phyloP scores from a whole-genome alignment of 2,113 vertebrate genomes.

The Burhinus oedicnemus region DNA sequence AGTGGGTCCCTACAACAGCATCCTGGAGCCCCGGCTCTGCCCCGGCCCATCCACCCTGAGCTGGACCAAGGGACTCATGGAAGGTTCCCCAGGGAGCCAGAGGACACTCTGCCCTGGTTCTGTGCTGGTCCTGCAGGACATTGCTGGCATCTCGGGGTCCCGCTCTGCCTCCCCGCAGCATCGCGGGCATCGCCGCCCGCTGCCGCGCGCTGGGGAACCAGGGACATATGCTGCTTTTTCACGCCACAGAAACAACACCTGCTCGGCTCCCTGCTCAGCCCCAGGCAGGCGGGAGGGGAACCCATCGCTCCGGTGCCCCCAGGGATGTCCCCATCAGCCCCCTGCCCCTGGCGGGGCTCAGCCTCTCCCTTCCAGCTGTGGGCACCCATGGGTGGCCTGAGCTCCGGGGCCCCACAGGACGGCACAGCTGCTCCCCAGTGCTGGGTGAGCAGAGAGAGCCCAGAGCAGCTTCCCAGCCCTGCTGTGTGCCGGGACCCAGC shows the following conservation, averaged over 20 bases:
- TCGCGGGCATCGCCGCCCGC: not conserved
- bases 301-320: not conserved
- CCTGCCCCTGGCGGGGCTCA: not conserved
- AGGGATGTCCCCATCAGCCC: not conserved
- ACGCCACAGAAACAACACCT: conserved; percentile 63
- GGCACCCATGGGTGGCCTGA: not conserved
- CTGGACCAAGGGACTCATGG: not conserved
- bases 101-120: not conserved
- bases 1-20: not conserved
- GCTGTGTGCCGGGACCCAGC: not conserved
- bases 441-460: not conserved
- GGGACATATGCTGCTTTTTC: conserved; percentile 71
- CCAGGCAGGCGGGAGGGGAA: conserved; percentile 19
- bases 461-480: not conserved
- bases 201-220: not conserved
- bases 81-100: not conserved
- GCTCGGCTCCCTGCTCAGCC: conserved; percentile 59
- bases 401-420: rapidly evolving
- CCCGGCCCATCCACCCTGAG: not conserved
- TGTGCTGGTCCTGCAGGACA: not conserved
- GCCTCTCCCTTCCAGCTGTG: not conserved
- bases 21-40: rapidly evolving
- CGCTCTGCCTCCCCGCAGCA: not conserved
- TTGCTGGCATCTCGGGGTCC: not conserved
- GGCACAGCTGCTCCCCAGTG: rapidly evolving